Evolutionary conservation across 2,888 invertebrate species (phyloP), one percentile per base, ranked within the genome.

Genomic region (Exocentrus adspersus): DNA sequence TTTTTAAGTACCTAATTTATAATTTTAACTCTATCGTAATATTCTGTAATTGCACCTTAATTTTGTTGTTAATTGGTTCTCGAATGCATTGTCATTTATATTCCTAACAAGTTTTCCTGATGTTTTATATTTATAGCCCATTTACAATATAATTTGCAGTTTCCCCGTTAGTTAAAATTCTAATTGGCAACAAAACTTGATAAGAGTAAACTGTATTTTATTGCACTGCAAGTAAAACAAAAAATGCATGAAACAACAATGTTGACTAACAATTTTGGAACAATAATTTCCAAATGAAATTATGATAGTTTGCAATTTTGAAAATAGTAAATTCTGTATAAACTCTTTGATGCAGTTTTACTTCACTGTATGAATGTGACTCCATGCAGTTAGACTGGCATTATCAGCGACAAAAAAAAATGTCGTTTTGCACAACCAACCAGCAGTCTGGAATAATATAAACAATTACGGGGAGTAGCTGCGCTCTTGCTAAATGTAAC

Each of bases 401-500:
- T 54, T 54, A 28, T 7, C 43, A 42, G 24, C 20, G 21, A 42
- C 42, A 43, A 43, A 46, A 57, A 46, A 32, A 16, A 54, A 57
- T 57, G 46, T 20, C 20, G 46, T 19, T 57, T 45, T 46, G 46
- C 19, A 12, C 37, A 14, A 45, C 43, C 30, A 59, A 51, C 24
- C 51, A 28, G 20, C 45, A 45, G 21, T 7, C 24, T 37, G 14
- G 24, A 51, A 60, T 54, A n/a, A n/a, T 48, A 60, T 61, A 41
- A 54, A 48, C 52, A 41, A 54, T 17, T 54, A 50, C 57, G 28
- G 42, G 56, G 28, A 41, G 50, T 52, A n/a, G n/a, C n/a, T n/a
- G 21, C 50, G 57, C 9, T 62, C 51, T 24, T 62, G 56, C 61
- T 43, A 62, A 62, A 62, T 16, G 43, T 52, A 56, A 42, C 62